These are phyloP conservation scores for Siderastrea siderea DNA, from an alignment of 92 coral and sea anemone species.

Conservation along the genomic window DNA sequence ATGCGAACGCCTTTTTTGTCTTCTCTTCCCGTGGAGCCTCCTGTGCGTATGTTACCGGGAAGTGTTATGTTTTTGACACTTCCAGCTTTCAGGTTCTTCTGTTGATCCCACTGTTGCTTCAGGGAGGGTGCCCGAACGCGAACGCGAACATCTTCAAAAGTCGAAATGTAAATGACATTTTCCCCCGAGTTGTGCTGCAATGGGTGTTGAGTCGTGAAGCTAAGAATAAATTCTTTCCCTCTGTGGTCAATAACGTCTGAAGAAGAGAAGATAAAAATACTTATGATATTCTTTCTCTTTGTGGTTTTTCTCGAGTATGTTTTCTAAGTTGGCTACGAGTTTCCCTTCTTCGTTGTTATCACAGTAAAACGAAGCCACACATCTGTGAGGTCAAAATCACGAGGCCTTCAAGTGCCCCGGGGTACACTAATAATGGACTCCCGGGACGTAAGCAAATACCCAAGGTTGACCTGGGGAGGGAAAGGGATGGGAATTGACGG, in stretches of 20 bases:
- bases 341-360: too few relatives aligned
- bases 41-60: constrained; percentile 74
- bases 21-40: constrained; percentile 20
- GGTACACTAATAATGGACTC: too few relatives aligned
- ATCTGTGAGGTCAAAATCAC: too few relatives aligned
- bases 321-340: too few relatives aligned
- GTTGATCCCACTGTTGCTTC: neutral
- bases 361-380: too few relatives aligned
- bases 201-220: neutral
- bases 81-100: constrained; percentile 43
- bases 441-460: too few relatives aligned
- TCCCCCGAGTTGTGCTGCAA: too few relatives aligned
- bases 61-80: constrained; percentile 55
- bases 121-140: constrained; percentile 58
- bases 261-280: neutral
- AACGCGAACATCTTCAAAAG: constrained; percentile 54
- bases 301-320: too few relatives aligned
- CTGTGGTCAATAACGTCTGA: constrained; percentile 17
- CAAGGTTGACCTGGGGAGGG: too few relatives aligned
- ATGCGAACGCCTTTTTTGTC: constrained; percentile 79
- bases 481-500: too few relatives aligned
- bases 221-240: constrained; percentile 21
- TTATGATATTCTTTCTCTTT: too few relatives aligned
- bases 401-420: too few relatives aligned
- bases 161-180: constrained; percentile 57